Percentiles rank a stretch among this genome's conserved stretches.
These are phyloP conservation scores for Opisthograptis luteolata DNA, from an alignment of 2,888 invertebrate species.

Conservation along the genomic window DNA sequence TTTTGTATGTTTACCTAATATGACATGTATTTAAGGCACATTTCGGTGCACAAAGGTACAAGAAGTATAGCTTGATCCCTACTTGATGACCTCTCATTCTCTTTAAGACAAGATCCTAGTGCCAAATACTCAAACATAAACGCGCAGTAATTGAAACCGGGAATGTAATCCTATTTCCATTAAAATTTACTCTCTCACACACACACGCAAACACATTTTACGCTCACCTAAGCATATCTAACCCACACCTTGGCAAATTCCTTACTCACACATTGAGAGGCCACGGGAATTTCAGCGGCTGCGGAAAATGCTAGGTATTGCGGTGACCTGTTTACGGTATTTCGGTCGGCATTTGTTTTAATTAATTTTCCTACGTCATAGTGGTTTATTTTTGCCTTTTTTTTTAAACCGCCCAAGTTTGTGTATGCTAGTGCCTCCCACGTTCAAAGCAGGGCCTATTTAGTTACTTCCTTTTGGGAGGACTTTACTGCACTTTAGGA, in stretches of 20 bases:
- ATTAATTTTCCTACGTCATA: conserved; percentile 34
- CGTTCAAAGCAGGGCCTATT: too few relatives aligned
- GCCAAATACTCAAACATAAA: conserved; percentile 13
- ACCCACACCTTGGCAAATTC: conserved; percentile 28
- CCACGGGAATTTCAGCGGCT: conserved; percentile 28
- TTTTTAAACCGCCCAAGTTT: too few relatives aligned
- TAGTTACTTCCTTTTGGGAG: too few relatives aligned
- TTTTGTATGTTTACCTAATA: too few relatives aligned
- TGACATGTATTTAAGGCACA: too few relatives aligned
- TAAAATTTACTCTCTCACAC: conserved; percentile 32
- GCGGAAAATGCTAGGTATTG: conserved; percentile 29
- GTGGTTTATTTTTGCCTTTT: too few relatives aligned
- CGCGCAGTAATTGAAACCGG: conserved; percentile 32
- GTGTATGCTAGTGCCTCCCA: too few relatives aligned
- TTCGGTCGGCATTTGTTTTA: conserved; percentile 36
- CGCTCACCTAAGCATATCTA: conserved; percentile 10
- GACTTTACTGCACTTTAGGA: too few relatives aligned
- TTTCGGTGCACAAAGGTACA: too few relatives aligned
- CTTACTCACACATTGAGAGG: conserved; percentile 27
- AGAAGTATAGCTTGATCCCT: too few relatives aligned
- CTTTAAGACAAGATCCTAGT: conserved; percentile 3
- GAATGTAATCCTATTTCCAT: conserved; percentile 36
- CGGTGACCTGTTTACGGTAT: conserved; percentile 27
- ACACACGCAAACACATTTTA: conserved; percentile 1
- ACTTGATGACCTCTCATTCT: not conserved